Conservation (phyloP, 2,797 vertebrate species). For the Rhinatrema bivittatum region DNA sequence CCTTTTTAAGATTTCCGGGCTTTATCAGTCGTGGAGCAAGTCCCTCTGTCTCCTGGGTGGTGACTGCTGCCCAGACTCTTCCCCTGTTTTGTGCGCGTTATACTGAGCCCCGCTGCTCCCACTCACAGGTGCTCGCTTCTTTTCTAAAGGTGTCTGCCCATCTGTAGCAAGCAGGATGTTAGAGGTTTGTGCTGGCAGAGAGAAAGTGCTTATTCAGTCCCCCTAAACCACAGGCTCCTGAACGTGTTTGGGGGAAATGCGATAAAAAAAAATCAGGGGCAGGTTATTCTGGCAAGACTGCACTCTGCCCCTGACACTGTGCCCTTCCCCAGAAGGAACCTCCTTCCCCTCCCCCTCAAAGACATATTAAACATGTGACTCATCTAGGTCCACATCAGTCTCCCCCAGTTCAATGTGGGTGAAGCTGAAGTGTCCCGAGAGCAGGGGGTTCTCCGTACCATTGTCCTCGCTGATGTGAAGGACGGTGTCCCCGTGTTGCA, state of each 20-base stretch:
- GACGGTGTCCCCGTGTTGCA: constrained; percentile 68
- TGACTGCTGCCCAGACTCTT: constrained; percentile 18
- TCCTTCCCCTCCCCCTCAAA: too few relatives aligned
- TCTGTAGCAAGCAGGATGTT: constrained; percentile 3
- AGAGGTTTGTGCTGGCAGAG: constrained; percentile 11
- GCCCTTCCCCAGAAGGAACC: neutral
- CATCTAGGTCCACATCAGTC: constrained; percentile 63
- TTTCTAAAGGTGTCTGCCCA: constrained; percentile 12
- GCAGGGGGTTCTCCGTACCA: constrained; percentile 84
- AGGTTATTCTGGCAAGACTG: neutral
- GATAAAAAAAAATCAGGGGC: constrained; percentile 3
- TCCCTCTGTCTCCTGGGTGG: too few relatives aligned
- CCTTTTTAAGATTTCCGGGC: constrained; percentile 17
- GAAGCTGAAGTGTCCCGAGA: constrained; percentile 64
- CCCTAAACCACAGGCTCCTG: too few relatives aligned
- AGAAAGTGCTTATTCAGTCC: constrained; percentile 57
- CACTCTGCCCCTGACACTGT: neutral
- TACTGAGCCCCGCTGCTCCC: constrained; percentile 26
- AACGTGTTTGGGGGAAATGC: neutral
- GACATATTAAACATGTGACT: constrained; percentile 81
- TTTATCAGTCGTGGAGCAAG: too few relatives aligned
- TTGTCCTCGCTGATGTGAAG: constrained; percentile 79
- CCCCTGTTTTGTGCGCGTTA: constrained; percentile 13
- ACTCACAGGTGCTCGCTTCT: constrained; percentile 1
- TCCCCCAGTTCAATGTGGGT: constrained; percentile 41